Evolutionary conservation across 2,113 vertebrate species (phyloP).

Genomic region (Ophiodon elongatus): DNA sequence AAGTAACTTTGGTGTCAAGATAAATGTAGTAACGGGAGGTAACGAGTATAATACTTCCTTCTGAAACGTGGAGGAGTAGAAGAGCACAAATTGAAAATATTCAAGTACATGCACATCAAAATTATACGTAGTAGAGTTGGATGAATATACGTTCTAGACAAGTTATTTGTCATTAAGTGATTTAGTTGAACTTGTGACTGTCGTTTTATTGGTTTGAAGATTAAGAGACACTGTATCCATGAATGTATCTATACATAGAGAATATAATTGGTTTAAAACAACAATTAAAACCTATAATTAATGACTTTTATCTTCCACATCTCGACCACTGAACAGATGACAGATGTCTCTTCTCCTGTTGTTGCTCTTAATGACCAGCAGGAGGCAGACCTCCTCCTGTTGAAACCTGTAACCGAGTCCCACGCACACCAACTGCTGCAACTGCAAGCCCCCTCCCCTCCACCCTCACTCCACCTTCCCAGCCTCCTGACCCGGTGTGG

Average conservation of each 20-base stretch:
- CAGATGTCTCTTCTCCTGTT: neutral
- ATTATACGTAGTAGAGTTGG: neutral
- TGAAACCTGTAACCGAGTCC: conserved; percentile 50
- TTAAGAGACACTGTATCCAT: neutral
- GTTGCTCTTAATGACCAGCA: conserved; percentile 58
- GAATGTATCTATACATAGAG: too few relatives aligned
- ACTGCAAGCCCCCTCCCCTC: conserved; percentile 38
- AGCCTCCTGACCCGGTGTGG: conserved; percentile 40
- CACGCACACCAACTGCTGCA: conserved; percentile 39
- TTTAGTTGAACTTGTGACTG: neutral
- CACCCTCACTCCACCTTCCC: conserved; percentile 5
- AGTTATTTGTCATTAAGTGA: neutral
- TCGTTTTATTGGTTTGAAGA: neutral
- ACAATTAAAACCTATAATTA: neutral
- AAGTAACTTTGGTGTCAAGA: neutral
- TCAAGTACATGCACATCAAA: neutral
- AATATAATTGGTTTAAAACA: too few relatives aligned
- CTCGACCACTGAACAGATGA: neutral
- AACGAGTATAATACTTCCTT: neutral
- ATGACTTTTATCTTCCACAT: fast-evolving
- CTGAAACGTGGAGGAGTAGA: neutral
- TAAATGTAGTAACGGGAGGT: neutral
- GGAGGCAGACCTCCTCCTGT: conserved; percentile 58
- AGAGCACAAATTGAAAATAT: neutral
- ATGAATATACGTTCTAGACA: neutral